Conservation (phyloP, 2,113 vertebrate genomes). For the Pelvicachromis taeniatus region DNA sequence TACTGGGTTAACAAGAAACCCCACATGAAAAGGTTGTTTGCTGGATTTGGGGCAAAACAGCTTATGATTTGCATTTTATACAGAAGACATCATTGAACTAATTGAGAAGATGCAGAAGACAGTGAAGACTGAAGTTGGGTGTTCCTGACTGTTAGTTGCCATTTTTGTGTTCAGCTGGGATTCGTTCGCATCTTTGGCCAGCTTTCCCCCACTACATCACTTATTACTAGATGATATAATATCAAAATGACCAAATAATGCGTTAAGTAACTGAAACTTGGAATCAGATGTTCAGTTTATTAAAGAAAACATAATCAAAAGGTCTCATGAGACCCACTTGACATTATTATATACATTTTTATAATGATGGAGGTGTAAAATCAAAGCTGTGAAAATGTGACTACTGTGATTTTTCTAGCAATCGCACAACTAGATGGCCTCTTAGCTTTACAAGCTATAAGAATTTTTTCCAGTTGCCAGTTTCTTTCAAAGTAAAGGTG, state of each 20-base stretch:
- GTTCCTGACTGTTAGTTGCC: not conserved
- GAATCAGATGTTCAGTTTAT: constrained; percentile 30
- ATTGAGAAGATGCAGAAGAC: not conserved
- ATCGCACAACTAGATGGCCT: not conserved
- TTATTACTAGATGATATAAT: not conserved
- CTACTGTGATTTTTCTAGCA: not conserved
- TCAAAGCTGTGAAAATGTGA: not conserved
- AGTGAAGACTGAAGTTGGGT: not conserved
- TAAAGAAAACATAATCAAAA: constrained; percentile 20
- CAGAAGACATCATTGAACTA: not conserved
- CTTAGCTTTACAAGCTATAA: not conserved
- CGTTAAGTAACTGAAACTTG: not conserved
- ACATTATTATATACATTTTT: not conserved
- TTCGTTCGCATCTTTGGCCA: not conserved
- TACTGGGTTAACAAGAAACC: not conserved
- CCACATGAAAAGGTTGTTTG: not conserved
- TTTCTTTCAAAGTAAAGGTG: not conserved
- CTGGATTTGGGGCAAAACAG: not conserved
- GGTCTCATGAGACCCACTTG: not conserved
- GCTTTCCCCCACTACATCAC: not conserved
- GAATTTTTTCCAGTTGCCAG: not conserved
- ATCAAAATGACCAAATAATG: not conserved
- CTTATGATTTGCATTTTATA: not conserved
- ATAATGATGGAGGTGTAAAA: not conserved
- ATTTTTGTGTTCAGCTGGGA: not conserved